Conservation (phyloP, 2,113 vertebrate species). For the Columbina picui region DNA sequence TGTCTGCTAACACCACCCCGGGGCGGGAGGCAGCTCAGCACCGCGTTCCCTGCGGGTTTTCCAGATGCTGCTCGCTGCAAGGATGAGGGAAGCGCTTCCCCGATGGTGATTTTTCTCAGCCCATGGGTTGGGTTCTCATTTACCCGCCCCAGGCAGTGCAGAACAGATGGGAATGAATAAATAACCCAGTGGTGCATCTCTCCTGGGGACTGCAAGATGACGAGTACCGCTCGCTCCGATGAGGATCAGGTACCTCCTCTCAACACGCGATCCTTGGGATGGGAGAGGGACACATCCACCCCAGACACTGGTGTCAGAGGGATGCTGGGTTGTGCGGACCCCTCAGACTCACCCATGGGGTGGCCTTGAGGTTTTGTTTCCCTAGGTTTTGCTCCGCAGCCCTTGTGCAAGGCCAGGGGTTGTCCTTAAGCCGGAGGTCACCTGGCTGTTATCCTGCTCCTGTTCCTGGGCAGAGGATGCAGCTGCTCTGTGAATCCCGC, state of each 20-base stretch:
- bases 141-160: not conserved
- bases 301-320: not conserved
- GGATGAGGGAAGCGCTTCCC: not conserved
- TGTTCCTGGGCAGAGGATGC: not conserved
- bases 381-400: not conserved
- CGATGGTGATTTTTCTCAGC: not conserved
- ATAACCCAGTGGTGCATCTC: not conserved
- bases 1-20: not conserved
- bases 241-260: too few relatives aligned
- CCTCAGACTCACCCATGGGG: fast-evolving
- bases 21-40: not conserved
- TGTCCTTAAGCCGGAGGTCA: not conserved
- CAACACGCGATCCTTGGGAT: fast-evolving
- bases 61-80: not conserved
- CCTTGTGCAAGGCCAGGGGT: not conserved
- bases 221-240: fast-evolving
- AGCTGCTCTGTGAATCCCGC: not conserved
- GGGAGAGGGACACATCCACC: fast-evolving
- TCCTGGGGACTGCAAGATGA: not conserved
- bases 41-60: fast-evolving
- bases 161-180: not conserved
- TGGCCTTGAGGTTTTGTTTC: not conserved
- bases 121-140: fast-evolving
- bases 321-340: not conserved
- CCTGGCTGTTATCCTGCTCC: not conserved